Conservation (phyloP, 30 jellyfish, hydroid and myxozoan species). For the Cassiopea xamachana region DNA sequence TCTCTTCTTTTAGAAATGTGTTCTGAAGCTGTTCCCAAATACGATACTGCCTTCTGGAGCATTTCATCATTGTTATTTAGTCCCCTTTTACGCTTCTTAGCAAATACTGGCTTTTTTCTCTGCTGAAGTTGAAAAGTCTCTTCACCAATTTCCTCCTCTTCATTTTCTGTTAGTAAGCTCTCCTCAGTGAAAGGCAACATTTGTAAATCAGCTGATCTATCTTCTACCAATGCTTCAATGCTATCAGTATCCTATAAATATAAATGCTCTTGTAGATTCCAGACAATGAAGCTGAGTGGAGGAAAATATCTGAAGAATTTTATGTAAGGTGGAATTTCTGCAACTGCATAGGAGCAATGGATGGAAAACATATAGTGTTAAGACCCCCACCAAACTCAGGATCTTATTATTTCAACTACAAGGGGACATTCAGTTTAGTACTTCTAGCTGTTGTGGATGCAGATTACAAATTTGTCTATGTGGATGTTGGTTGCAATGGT, state of each 20-base stretch:
- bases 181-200: neutral
- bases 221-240: neutral
- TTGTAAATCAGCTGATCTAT: neutral
- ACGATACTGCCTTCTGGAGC: conserved; percentile 21
- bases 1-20: neutral
- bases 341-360: conserved; percentile 65
- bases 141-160: neutral
- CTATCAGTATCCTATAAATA: conserved; percentile 14
- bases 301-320: conserved; percentile 3
- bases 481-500: conserved; percentile 73
- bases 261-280: conserved; percentile 13
- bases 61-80: neutral
- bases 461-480: conserved; percentile 44
- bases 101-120: conserved; percentile 8
- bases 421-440: conserved; percentile 49
- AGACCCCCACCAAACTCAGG: conserved; percentile 65
- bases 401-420: conserved; percentile 63
- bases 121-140: neutral
- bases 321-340: conserved; percentile 49
- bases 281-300: conserved; percentile 44
- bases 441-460: conserved; percentile 73
- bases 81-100: neutral
- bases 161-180: neutral
- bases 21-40: conserved; percentile 4
- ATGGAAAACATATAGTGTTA: conserved; percentile 60